Evolutionary conservation across 2,113 vertebrate species (phyloP).

Genomic region (Channa maculata): DNA sequence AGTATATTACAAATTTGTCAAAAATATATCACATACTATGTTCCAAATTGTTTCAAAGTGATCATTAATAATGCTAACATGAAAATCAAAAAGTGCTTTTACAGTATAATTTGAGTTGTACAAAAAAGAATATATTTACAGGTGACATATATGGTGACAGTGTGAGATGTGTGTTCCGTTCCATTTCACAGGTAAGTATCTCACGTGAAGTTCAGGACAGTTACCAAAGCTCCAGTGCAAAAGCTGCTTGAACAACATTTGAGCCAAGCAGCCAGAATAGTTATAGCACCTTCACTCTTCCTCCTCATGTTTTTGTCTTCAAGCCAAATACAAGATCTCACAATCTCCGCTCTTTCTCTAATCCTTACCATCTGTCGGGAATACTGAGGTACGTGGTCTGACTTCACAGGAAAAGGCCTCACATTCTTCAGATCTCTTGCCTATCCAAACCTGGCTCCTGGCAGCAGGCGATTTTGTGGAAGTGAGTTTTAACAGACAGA

Average conservation of each 20-base stretch:
- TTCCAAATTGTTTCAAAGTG: conserved; percentile 20
- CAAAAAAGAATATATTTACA: conserved; percentile 61
- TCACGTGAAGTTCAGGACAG: conserved; percentile 38
- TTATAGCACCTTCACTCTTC: conserved; percentile 11
- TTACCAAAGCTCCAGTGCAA: conserved; percentile 9
- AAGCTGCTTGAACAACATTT: background rate
- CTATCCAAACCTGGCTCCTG: conserved; percentile 14
- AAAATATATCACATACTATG: conserved; percentile 53
- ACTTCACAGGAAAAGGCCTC: conserved; percentile 71
- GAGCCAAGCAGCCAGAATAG: background rate
- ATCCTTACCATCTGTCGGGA: conserved; percentile 13
- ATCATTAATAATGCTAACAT: conserved; percentile 44
- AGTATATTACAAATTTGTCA: conserved; percentile 18
- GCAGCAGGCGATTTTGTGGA: conserved; percentile 7
- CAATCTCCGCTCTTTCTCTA: background rate
- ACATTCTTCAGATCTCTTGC: conserved; percentile 58
- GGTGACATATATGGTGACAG: conserved; percentile 10
- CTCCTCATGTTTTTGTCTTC: conserved; percentile 21
- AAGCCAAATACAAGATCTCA: conserved; percentile 30
- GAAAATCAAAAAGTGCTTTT: conserved; percentile 55
- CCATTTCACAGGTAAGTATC: conserved; percentile 38
- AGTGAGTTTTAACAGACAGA: conserved; percentile 75
- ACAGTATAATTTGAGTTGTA: conserved; percentile 41
- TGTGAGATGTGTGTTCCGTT: conserved; percentile 43
- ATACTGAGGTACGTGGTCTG: conserved; percentile 65